Evolutionary conservation across 2,888 invertebrate species (phyloP), one percentile per base, ranked within the genome.

Genomic region (Stenoptilia bipunctidactyla): DNA sequence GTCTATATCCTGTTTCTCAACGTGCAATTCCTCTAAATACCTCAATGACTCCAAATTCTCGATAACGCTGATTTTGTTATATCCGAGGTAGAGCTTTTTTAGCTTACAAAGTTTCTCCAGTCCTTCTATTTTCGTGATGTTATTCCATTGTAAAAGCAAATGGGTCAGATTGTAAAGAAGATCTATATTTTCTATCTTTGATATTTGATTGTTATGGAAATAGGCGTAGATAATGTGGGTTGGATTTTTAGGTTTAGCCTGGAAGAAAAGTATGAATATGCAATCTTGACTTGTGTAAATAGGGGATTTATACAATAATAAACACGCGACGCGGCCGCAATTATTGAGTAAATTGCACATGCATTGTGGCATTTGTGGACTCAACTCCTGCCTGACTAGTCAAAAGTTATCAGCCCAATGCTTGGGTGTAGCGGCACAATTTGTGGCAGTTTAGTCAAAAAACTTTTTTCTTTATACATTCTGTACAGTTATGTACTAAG

Each of bases 121-220:
- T 37, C 91, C 90, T 55, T 91, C 87, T 1, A 94, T 85, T 65
- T 88, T 88, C 0, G 72, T 75, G 46, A 94, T 89, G 60, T 88
- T 89, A 60, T 94, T 94, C 76, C 90, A 92, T 69, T 92, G 93
- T 12, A 92, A 65, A 64, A 88, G 93, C 36, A 91, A 72, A 50
- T 91, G 87, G 1, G 89, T 89, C 34, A 93, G 66, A 50, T 90
- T 89, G 37, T 68, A 76, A 2, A 93, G 75, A 15, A 76, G 66
- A 37, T 89, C 80, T 5, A 96, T 59, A 54, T 93, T 92, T 61
- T 91, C 87, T 14, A 97, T 88, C 61, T 88, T 88, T 1, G 85
- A 68, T 48, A 97, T 89, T 51, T 87, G 87, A 64, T 97, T 97
- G 56, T 91, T 92, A 58, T 94, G 96, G 33, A 92, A 85, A 71